These are phyloP conservation scores for Trematomus loennbergii DNA, from an alignment of 2,113 vertebrate genomes.

Conservation along the genomic window DNA sequence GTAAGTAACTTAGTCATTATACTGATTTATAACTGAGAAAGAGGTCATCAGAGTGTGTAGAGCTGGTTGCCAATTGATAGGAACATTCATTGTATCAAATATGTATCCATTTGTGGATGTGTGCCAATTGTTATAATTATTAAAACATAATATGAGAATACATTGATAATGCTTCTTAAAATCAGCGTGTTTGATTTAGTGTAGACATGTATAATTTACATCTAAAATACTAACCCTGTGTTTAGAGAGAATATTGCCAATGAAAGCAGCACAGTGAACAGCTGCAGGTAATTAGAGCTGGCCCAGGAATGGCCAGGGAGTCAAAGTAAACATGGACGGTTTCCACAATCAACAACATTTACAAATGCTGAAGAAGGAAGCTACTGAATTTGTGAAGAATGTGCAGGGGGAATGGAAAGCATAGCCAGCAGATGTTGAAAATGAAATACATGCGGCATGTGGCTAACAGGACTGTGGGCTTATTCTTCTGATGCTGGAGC, in stretches of 20 bases:
- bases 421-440: slow-evolving; percentile 92
- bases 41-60: slow-evolving; percentile 42
- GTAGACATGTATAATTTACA: slow-evolving; percentile 91
- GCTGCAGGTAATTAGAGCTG: slow-evolving; percentile 94
- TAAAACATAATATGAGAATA: slow-evolving; percentile 85
- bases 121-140: slow-evolving; percentile 85
- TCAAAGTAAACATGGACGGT: slow-evolving; percentile 98
- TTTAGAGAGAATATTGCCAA: slow-evolving; percentile 91
- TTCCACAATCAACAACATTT: slow-evolving; percentile 98
- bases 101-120: slow-evolving; percentile 33
- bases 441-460: slow-evolving; percentile 89
- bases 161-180: slow-evolving; percentile 88
- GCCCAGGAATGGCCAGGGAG: slow-evolving; percentile 90
- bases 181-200: slow-evolving; percentile 90
- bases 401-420: slow-evolving; percentile 91
- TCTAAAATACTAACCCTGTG: slow-evolving; percentile 88
- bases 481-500: slow-evolving; percentile 79
- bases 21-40: slow-evolving; percentile 43
- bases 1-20: slow-evolving; percentile 59
- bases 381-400: slow-evolving; percentile 99
- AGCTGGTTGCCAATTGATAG: slow-evolving; percentile 25
- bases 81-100: slow-evolving; percentile 23
- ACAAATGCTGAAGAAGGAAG: slow-evolving; percentile 98
- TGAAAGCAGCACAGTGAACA: slow-evolving; percentile 90
- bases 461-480: slow-evolving; percentile 77